Conservation (phyloP, 2,888 invertebrate species). For the Melikaiella ostensackeni region DNA sequence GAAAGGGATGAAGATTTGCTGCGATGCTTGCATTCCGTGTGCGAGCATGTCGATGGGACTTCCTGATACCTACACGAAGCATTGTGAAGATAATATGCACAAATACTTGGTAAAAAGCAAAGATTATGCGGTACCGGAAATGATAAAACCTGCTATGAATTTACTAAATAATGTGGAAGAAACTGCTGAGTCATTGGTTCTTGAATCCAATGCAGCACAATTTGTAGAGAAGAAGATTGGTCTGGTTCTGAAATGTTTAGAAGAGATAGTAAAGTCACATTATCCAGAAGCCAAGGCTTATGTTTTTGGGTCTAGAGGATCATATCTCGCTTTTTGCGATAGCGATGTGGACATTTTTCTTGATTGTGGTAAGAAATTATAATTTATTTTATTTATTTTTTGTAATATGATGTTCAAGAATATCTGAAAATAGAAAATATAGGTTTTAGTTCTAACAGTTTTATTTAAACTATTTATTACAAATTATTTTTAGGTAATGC, state of each 20-base stretch:
- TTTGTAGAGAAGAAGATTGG: constrained; percentile 48
- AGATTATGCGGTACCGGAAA: constrained; percentile 53
- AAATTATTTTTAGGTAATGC: neutral
- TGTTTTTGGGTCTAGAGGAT: constrained; percentile 82
- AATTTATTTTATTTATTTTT: too few relatives aligned
- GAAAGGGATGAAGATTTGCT: neutral
- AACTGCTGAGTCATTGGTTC: constrained; percentile 47
- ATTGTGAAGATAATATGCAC: constrained; percentile 59
- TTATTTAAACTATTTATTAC: neutral
- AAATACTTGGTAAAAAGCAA: constrained; percentile 59
- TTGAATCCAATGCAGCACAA: constrained; percentile 50
- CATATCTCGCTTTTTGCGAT: constrained; percentile 77
- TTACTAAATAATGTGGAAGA: constrained; percentile 52
- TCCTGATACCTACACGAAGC: constrained; percentile 50
- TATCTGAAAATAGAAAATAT: neutral
- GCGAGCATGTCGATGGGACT: constrained; percentile 61
- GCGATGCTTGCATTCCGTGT: constrained; percentile 62
- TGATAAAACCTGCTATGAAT: constrained; percentile 48
- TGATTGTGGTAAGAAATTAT: constrained; percentile 57
- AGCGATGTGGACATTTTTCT: constrained; percentile 70
- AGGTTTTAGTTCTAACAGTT: too few relatives aligned
- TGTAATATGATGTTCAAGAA: neutral
- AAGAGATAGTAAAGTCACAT: constrained; percentile 50
- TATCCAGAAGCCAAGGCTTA: constrained; percentile 73
- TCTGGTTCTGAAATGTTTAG: constrained; percentile 54